Evolutionary conservation across 2,888 invertebrate species (phyloP), one percentile per base, ranked within the genome.

Genomic region (Synergus itoensis): DNA sequence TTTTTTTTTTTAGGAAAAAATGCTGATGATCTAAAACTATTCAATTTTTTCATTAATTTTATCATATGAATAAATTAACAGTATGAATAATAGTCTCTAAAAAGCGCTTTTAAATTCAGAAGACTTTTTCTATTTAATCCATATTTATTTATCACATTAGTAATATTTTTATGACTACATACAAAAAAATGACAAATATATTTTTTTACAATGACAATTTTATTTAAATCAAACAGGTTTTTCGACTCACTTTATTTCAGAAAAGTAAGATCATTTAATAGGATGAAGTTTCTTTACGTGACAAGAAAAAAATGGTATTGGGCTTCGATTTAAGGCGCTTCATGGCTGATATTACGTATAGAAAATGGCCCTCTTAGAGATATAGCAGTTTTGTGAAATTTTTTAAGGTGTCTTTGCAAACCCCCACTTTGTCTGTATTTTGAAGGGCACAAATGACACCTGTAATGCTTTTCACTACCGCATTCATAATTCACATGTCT

Each of bases 401-500:
- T 83, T 76, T 86, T 79, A 21, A 89, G 77, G 78, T 90, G 90
- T 0, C 88, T 85, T 1, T 88, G 83, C 1, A 90, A 81, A 67
- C 88, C 95, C 91, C 95, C 95, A 92, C 95, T 95, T 93, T 95
- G 95, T 78, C 95, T 95, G 92, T 95, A 95, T 88, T 93, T 93
- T 91, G 94, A 94, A 79, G 93, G 93, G 90, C 96, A 96, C 84
- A 93, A 91, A 85, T 94, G 94, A 91, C 96, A 96, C 82, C 92
- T 92, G 90, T 95, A 96, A 92, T 94, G 95, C 77, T 95, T 95
- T 85, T 94, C 94, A 80, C 94, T 94, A 82, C 88, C 88, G 82
- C 93, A 93, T 84, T 93, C 92, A 81, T 90, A 91, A 63, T 91
- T 91, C 80, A 90, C 86, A 81, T 92, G 92, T 60, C 89, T 88